Conservation (phyloP, 2,113 vertebrate genomes). For the Morone chrysops region DNA sequence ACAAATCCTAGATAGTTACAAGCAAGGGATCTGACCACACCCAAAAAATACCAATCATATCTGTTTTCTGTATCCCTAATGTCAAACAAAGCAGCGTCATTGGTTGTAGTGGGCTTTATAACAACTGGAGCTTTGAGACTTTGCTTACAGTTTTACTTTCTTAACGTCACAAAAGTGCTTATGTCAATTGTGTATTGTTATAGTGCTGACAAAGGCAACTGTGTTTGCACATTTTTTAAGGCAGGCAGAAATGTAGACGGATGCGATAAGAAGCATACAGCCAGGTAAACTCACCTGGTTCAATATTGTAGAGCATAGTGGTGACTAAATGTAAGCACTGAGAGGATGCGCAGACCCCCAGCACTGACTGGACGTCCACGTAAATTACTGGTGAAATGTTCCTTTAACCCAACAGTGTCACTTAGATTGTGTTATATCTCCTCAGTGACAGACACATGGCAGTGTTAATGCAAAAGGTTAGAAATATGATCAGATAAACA, state of each 20-base stretch:
- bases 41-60: not conserved
- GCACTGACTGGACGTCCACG: not conserved
- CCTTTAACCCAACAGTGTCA: conserved; percentile 28
- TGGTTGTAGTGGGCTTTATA: not conserved
- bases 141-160: not conserved
- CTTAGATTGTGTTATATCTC: not conserved
- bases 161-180: not conserved
- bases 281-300: conserved; percentile 30
- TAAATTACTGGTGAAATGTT: conserved; percentile 34
- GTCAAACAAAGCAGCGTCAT: not conserved
- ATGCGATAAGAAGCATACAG: conserved; percentile 1
- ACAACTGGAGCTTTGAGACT: not conserved
- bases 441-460: conserved; percentile 7
- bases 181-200: not conserved
- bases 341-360: not conserved
- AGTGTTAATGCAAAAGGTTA: conserved; percentile 34
- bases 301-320: not conserved
- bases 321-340: not conserved
- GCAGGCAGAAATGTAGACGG: not conserved
- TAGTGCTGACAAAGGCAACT: not conserved
- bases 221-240: not conserved
- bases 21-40: not conserved
- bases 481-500: conserved; percentile 53
- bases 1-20: not conserved
- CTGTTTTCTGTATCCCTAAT: not conserved